These are phyloP conservation scores for Brienomyrus longianalis DNA, from an alignment of 2,113 vertebrate genomes.

Conservation along the genomic window DNA sequence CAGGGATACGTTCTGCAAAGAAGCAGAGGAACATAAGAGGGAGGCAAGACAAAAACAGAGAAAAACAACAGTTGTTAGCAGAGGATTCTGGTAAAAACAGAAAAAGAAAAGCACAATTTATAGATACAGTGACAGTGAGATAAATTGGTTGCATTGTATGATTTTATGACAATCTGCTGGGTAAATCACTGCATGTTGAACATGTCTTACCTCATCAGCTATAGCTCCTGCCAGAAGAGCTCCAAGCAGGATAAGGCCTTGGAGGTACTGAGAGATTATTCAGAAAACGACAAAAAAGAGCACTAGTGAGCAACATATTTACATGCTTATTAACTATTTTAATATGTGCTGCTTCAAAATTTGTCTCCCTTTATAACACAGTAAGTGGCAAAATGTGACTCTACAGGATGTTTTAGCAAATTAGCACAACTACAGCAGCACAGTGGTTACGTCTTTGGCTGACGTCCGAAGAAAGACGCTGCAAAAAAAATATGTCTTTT, in stretches of 20 bases:
- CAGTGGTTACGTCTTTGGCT: background rate
- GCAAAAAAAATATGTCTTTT: background rate
- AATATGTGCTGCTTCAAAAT: too few relatives aligned
- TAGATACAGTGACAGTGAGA: background rate
- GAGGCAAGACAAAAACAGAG: background rate
- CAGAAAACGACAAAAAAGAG: background rate
- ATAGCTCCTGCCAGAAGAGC: background rate
- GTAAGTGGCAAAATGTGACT: background rate
- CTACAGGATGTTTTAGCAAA: background rate
- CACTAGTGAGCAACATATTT: too few relatives aligned
- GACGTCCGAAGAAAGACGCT: background rate
- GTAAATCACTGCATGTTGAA: background rate
- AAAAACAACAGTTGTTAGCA: background rate
- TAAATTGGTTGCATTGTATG: background rate
- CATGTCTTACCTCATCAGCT: slow-evolving; percentile 8
- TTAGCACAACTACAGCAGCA: background rate
- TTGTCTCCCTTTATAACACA: too few relatives aligned
- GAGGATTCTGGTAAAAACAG: background rate
- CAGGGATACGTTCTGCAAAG: background rate
- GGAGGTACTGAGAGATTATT: background rate
- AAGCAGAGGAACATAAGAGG: background rate
- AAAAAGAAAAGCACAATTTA: background rate
- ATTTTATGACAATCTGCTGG: background rate
- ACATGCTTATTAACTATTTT: background rate
- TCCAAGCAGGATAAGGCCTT: background rate